Evolutionary conservation across 2,113 vertebrate species (phyloP), one percentile per base, ranked within the genome.

Genomic region (Podarcis muralis): DNA sequence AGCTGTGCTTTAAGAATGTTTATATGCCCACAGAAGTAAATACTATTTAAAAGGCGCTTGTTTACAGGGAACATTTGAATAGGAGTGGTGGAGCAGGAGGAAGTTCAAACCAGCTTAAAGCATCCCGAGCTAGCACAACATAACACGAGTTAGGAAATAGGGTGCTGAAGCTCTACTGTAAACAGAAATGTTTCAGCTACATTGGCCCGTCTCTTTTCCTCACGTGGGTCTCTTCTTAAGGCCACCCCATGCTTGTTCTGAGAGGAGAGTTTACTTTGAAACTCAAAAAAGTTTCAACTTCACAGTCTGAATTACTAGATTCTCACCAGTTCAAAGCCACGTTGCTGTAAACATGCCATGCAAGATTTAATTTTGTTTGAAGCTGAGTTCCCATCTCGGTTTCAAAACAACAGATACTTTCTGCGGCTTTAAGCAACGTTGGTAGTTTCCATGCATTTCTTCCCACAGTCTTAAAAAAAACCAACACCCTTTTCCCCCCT

Each of bases 101-200:
- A 95, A 92, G 85, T 37, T 84, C 81, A 86, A 87, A 90, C 90
- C 83, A 87, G 65, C 90, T 88, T 91, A 62, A 82, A 78, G 75
- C 62, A 43, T 43, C 37, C 75, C 16, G 5, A 43, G 30, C 37
- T 59, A 90, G 79, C 83, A 40, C 25, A 40, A 62, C 84, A 88
- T 90, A 94, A 77, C 1, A 1, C 3, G 71, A 35, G 16, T 83
- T 48, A 66, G 16, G 91, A 92, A 89, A 90, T 92, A 86, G 76
- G 88, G 74, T 87, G 78, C 75, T 93, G 15, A 23, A 13, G 30
- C 20, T 71, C 23, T 13, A 37, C 37, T 35, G 30, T 62, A 43
- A 71, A 89, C 13, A 69, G 37, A n/a, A 30, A 62, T 27, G 35
- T 16, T 20, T n/a, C 85, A 62, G 76, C 81, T 83, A 85, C 80